Conservation (phyloP, 2,797 vertebrate species). For the Tauraco hartlaubi region DNA sequence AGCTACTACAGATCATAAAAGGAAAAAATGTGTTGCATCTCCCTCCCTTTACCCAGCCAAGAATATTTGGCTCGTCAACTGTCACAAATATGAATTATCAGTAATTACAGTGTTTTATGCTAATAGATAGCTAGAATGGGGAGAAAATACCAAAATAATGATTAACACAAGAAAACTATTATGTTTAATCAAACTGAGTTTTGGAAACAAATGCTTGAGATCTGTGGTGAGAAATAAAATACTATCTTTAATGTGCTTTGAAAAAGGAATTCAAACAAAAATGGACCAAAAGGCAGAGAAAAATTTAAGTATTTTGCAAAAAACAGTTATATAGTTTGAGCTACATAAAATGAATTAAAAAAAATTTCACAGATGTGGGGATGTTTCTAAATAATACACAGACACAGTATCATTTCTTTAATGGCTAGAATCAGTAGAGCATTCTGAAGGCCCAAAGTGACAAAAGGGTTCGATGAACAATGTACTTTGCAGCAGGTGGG, state of each 20-base stretch:
- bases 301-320: fast-evolving
- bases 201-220: background rate
- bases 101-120: background rate
- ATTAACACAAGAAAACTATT: background rate
- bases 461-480: background rate
- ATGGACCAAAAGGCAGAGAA: background rate
- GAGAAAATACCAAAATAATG: background rate
- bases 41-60: background rate
- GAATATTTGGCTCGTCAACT: background rate
- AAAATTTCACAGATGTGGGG: background rate
- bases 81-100: background rate
- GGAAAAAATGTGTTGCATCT: background rate
- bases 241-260: background rate
- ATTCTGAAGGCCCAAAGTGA: background rate
- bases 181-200: background rate
- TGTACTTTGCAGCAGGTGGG: background rate
- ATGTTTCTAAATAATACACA: background rate
- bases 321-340: background rate
- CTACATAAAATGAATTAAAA: background rate
- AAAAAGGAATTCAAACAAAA: background rate
- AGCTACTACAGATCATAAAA: background rate
- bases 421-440: background rate
- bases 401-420: background rate
- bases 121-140: background rate
- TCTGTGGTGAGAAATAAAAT: background rate